Evolutionary conservation across 2,797 vertebrate species (phyloP).

Genomic region (Anguilla anguilla): DNA sequence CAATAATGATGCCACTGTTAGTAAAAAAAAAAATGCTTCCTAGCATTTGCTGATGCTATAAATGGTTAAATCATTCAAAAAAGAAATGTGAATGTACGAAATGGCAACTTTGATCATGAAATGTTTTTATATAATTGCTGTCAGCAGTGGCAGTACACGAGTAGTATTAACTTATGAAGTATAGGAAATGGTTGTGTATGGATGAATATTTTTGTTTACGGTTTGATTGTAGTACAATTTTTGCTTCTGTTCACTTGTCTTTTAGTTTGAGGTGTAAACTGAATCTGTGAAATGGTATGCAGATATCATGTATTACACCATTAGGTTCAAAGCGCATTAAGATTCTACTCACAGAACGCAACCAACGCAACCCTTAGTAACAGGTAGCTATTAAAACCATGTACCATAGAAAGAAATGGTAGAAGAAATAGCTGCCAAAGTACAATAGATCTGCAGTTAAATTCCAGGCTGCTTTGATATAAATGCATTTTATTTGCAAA

Average conservation of each 20-base stretch:
- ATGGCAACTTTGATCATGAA: constrained; percentile 44
- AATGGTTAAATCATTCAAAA: constrained; percentile 42
- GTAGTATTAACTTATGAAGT: constrained; percentile 19
- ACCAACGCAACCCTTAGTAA: background rate
- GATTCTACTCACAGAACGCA: constrained; percentile 4
- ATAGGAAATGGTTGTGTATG: background rate
- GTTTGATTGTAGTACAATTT: constrained; percentile 14
- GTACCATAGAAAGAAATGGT: too few species aligned
- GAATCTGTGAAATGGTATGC: constrained; percentile 36
- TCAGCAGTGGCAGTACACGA: background rate
- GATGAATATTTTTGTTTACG: background rate
- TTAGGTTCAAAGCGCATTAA: constrained; percentile 39
- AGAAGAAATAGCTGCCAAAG: constrained; percentile 19
- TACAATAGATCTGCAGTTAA: constrained; percentile 16
- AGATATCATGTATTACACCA: background rate
- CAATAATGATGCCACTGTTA: constrained; percentile 62
- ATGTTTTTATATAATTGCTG: constrained; percentile 42
- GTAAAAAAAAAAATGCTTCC: constrained; percentile 31
- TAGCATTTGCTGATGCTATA: constrained; percentile 43
- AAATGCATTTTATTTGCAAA: constrained; percentile 11
- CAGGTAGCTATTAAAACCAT: background rate
- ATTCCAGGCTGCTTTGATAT: background rate
- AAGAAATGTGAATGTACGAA: constrained; percentile 59
- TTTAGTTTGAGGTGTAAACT: constrained; percentile 47
- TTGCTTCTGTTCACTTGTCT: constrained; percentile 18